These are phyloP conservation scores for Orchesella cincta DNA, from an alignment of 1,140 invertebrate genomes.

Conservation along the genomic window DNA sequence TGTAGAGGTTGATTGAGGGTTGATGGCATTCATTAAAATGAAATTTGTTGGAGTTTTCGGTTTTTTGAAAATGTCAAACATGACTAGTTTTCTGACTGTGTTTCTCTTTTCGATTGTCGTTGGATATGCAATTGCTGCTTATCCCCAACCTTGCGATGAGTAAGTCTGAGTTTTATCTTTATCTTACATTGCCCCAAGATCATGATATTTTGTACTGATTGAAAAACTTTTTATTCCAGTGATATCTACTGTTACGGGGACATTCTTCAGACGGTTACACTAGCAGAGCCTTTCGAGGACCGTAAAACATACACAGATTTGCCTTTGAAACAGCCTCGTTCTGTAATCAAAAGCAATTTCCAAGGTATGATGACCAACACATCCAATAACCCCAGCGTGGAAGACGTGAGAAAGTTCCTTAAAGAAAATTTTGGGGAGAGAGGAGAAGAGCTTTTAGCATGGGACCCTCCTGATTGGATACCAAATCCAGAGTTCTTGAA, in stretches of 20 bases:
- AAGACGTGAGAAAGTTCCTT: constrained; percentile 52
- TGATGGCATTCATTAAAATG: constrained; percentile 3
- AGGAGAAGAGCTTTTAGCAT: constrained; percentile 74
- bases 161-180: no score
- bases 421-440: constrained; percentile 54
- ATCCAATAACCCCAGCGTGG: constrained; percentile 41
- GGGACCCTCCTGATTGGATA: constrained; percentile 74
- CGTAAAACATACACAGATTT: constrained; percentile 89
- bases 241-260: constrained; percentile 22
- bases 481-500: constrained; percentile 65
- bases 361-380: constrained; percentile 63
- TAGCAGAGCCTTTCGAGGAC: constrained; percentile 59
- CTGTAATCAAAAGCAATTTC: constrained; percentile 65
- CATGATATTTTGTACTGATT: not conserved
- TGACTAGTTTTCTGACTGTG: not conserved
- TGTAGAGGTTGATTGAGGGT: not conserved
- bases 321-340: constrained; percentile 66
- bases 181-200: not conserved
- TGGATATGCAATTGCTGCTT: not conserved
- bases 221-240: not conserved
- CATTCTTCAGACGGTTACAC: not conserved
- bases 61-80: not conserved
- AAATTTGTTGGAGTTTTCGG: not conserved
- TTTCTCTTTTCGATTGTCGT: not conserved
- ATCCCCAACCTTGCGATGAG: constrained; percentile 13